These are phyloP conservation scores for Anabas testudineus DNA, from an alignment of 2,797 vertebrate genomes.

Conservation along the genomic window DNA sequence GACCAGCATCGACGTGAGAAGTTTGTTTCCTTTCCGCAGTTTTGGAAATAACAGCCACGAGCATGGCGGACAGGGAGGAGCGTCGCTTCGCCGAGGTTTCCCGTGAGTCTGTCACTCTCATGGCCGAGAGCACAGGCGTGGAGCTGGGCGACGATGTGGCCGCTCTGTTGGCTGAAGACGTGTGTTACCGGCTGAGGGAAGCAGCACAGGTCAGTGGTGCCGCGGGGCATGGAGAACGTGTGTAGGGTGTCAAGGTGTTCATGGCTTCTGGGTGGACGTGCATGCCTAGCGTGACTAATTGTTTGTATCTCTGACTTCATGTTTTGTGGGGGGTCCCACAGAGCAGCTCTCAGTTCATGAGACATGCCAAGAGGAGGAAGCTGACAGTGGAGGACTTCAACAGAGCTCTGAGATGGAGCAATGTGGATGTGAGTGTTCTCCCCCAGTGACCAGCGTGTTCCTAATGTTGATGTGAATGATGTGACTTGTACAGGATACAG, in stretches of 20 bases:
- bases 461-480: too few relatives aligned
- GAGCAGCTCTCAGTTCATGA: conserved; percentile 96
- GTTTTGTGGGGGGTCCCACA: conserved; percentile 54
- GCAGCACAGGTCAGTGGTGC: conserved; percentile 87
- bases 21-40: not conserved
- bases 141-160: conserved; percentile 92
- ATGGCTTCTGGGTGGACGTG: too few relatives aligned
- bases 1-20: too few relatives aligned
- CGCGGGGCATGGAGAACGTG: too few relatives aligned
- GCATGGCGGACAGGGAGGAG: conserved; percentile 93
- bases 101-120: conserved; percentile 90
- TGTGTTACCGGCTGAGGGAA: conserved; percentile 93
- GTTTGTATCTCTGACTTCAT: too few relatives aligned
- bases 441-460: too few relatives aligned
- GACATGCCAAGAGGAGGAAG: conserved; percentile 91
- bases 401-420: conserved; percentile 93
- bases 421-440: conserved; percentile 86
- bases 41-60: not conserved
- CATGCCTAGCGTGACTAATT: too few relatives aligned
- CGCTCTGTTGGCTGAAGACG: conserved; percentile 91
- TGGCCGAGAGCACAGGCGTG: conserved; percentile 90
- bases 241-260: too few relatives aligned
- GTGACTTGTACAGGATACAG: not conserved
- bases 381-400: conserved; percentile 95
- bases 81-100: conserved; percentile 93